Base-by-base conservation (phyloP, 2,888 invertebrate genomes). In the Hydriomena furcata region DNA sequence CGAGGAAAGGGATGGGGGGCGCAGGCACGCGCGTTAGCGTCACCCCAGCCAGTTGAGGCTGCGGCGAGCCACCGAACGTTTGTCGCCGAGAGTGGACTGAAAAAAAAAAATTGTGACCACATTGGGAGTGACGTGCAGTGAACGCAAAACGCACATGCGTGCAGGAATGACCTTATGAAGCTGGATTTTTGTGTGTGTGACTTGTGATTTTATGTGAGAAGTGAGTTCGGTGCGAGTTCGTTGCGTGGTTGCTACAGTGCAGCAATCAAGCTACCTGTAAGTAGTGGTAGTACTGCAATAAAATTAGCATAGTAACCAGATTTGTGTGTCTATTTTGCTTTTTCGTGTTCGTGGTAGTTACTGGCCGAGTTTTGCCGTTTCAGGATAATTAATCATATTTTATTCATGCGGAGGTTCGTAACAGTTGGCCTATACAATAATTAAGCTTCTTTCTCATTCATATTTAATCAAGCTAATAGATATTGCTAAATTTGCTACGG, bases 31-130 rank as follows among this genome's bases (percentile, higher is more conserved):
- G 89, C 89, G 84, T 73, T 89, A 76, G 82, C 68, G 84, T 72
- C 84, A 76, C 84, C 89, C 89, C 83, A 84, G 88, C 86, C 89
- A 89, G 89, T 90, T 75, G 79, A 79, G 71, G 85, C 88, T 87
- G 84, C 81, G 82, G 66, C 80, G 79, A 66, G 61, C 60, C 52
- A 55, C 61, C 48, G 80, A 64, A 52, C 74, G 80, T 79, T 69
- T 73, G 87, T 84, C 71, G 62, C 55, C 34, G 40, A 46, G 45
- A 61, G 54, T 43, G 52, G 21, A 43, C 38, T 44, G 52, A 57
- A 61, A 66, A 67, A 70, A 61, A 73, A 73, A 68, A 68, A 75
- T 73, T 68, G 79, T 73, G 76, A 72, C 68, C 68, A 71, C 69
- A 80, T 84, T 84, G 80, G 70, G 63, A 78, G 88, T 87, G 86